Evolutionary conservation across 2,113 vertebrate species (phyloP).

Genomic region (Nematolebias whitei): DNA sequence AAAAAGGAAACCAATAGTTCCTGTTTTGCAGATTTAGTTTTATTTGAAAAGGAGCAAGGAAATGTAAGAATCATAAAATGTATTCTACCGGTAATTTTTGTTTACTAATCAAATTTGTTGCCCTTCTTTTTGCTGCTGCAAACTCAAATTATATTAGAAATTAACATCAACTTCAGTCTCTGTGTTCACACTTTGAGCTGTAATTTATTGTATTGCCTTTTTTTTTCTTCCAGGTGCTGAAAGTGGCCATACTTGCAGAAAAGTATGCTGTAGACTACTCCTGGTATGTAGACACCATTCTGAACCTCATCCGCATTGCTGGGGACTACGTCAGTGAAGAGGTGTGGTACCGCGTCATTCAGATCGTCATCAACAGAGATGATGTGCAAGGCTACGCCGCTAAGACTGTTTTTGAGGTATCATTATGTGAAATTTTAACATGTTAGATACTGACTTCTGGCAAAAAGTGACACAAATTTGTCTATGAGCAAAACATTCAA

Average conservation of each 20-base stretch:
- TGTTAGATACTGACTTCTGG: neutral
- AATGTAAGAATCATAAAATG: no score
- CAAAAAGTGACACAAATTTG: neutral
- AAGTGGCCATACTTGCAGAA: constrained; percentile 92
- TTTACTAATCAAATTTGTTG: no score
- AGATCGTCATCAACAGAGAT: constrained; percentile 93
- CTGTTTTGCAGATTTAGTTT: no score
- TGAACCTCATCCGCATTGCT: constrained; percentile 93
- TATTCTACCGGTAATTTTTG: no score
- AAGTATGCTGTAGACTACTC: constrained; percentile 94
- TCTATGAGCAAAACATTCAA: no score
- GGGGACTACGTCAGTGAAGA: constrained; percentile 95
- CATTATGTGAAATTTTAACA: rapidly evolving
- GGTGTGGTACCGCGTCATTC: constrained; percentile 94
- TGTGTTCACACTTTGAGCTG: no score
- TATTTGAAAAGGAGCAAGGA: no score
- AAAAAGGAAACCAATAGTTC: no score
- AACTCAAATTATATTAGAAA: no score
- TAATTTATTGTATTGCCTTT: neutral
- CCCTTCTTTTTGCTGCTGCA: no score
- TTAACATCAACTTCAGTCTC: no score
- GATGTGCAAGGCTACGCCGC: constrained; percentile 93
- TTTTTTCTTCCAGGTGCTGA: constrained; percentile 87
- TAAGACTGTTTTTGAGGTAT: constrained; percentile 93
- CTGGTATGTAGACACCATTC: constrained; percentile 95